Evolutionary conservation across 2,797 vertebrate genomes (phyloP), one percentile per base, ranked within the genome.

Genomic region (Lemur catta): DNA sequence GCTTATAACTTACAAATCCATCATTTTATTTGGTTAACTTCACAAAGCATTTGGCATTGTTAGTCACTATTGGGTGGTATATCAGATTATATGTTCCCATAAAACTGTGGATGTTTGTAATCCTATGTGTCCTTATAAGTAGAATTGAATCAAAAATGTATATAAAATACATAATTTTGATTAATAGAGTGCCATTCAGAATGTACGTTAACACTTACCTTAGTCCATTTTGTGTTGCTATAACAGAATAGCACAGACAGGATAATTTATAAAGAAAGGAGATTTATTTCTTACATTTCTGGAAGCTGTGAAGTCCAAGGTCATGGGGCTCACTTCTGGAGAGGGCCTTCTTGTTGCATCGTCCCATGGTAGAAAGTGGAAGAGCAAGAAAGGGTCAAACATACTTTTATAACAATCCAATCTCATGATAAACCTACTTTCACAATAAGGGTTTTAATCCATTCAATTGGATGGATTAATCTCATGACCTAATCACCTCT

Each of bases 11-110:
- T 78, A 71, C 71, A 85, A 72, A 46, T 41, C 1, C 7, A 14
- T 10, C 11, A 79, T 78, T 84, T 84, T 85, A 59, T 87, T 84
- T 96, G 18, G 12, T 85, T 97, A 91, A 57, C 30, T 84, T 94
- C 65, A 52, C 30, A 91, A 95, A 61, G 24, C 14, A 33, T 57
- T 91, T 89, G 59, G 38, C 26, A 69, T 76, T 78, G 38, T 79
- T 11, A 75, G 76, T 82, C 43, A 10, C 18, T 94, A 43, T 30
- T 35, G 38, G 28, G 20, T 2, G 89, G 35, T 69, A 14, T 82
- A 79, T 80, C 35, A 67, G 55, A 46, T 1, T 57, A 11, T 10
- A 74, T 79, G 93, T 96, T 87, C 94, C 48, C 30, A 85, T 72
- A 88, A 59, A 82, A 86, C 13, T 80, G 18, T 65, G 2, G 9